A percentile compares a stretch with the other conserved stretches of the same genome.
phyloP scores from a whole-genome alignment of 1,140 invertebrate species.

The Bombus huntii region DNA sequence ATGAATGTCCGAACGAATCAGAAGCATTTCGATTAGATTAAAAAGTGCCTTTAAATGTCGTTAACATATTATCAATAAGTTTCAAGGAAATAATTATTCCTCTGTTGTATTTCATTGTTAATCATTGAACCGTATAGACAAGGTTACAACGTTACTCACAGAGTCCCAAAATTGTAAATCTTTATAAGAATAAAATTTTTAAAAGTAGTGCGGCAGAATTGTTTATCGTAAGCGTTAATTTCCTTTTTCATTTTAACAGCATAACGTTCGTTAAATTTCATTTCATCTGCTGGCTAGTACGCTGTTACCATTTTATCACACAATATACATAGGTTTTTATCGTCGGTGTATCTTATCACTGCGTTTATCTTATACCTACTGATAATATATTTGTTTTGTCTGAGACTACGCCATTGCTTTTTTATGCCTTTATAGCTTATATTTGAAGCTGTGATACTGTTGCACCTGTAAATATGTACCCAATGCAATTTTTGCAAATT shows the following conservation, averaged over 20 bases:
- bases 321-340: slow-evolving; percentile 48
- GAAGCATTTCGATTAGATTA: neutral
- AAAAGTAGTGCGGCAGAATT: neutral
- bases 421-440: slow-evolving; percentile 16
- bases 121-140: neutral
- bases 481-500: neutral
- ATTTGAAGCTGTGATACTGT: neutral
- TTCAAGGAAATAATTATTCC: neutral
- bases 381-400: slow-evolving; percentile 66
- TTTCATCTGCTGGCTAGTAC: slow-evolving; percentile 11
- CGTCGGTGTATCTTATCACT: slow-evolving; percentile 46
- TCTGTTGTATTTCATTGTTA: neutral
- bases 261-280: neutral
- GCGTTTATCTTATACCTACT: slow-evolving; percentile 55
- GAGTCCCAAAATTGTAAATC: neutral
- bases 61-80: neutral
- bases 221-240: neutral
- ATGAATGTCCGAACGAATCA: too few species aligned
- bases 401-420: slow-evolving; percentile 42
- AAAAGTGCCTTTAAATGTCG: neutral
- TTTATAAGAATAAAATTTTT: neutral
- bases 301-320: slow-evolving; percentile 53
- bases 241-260: neutral
- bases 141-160: neutral
- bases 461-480: neutral